These are phyloP conservation scores for Ooceraea biroi DNA, from an alignment of 1,140 invertebrate species.

Conservation along the genomic window DNA sequence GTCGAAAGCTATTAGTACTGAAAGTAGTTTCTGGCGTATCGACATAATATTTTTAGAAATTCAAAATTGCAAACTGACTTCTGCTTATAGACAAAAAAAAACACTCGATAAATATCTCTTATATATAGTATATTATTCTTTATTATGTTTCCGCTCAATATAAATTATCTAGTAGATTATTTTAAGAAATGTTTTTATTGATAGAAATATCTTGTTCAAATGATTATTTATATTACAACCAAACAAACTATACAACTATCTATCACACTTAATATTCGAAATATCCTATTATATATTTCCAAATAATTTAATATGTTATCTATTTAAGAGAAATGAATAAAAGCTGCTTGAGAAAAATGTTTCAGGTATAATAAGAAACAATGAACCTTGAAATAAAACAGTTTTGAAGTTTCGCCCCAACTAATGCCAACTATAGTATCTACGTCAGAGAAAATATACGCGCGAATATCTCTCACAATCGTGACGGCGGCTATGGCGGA, in stretches of 20 bases:
- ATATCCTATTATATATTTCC: no score
- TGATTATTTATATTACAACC: not conserved
- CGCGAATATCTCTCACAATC: conserved; percentile 5
- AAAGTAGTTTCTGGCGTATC: conserved; percentile 26
- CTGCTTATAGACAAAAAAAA: not conserved
- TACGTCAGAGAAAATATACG: no score
- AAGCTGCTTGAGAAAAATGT: no score
- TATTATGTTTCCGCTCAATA: not conserved
- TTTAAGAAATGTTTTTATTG: not conserved
- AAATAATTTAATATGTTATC: no score
- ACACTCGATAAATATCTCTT: not conserved
- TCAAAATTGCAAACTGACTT: conserved; percentile 25
- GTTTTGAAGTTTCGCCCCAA: no score
- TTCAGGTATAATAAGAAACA: no score
- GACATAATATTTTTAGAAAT: conserved; percentile 40
- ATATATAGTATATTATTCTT: no score
- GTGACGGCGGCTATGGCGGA: conserved; percentile 10
- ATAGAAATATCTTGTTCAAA: no score
- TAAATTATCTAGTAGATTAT: conserved; percentile 8
- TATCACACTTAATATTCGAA: not conserved
- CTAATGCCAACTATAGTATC: no score
- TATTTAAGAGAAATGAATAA: no score
- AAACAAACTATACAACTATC: not conserved
- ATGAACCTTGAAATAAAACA: no score
- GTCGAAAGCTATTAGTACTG: conserved; percentile 30